Percentiles rank a stretch among this genome's conserved stretches.
phyloP scores from a whole-genome alignment of 2,113 vertebrate genomes.

The Electrona antarctica region DNA sequence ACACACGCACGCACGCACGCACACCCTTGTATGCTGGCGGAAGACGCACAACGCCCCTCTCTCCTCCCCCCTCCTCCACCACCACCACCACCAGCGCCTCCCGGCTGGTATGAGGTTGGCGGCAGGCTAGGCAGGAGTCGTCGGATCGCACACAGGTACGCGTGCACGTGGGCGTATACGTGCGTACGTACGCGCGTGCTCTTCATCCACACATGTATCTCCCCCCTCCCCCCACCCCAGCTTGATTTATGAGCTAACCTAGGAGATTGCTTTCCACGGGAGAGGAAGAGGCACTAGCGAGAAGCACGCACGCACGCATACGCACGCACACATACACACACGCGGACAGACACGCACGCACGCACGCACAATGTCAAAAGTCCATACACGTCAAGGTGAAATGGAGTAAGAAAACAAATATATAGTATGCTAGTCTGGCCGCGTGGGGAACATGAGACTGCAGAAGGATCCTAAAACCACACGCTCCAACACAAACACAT shows the following conservation, averaged over 20 bases:
- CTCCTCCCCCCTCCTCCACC: not conserved
- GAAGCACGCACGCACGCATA: constrained; percentile 54
- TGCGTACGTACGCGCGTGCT: not conserved
- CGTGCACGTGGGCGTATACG: not conserved
- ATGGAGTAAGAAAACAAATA: constrained; percentile 75
- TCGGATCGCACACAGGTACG: constrained; percentile 21
- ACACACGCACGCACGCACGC: no score
- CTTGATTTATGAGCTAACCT: constrained; percentile 73
- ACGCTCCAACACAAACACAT: not conserved
- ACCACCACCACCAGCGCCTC: not conserved
- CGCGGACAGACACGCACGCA: constrained; percentile 31
- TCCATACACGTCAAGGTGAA: constrained; percentile 73
- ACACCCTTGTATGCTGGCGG: not conserved
- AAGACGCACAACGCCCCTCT: not conserved
- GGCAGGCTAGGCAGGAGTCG: constrained; percentile 16
- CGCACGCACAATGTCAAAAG: constrained; percentile 55
- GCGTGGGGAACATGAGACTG: constrained; percentile 50
- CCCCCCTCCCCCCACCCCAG: constrained; percentile 57
- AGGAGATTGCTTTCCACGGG: constrained; percentile 73
- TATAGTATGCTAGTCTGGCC: constrained; percentile 65
- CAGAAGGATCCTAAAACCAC: constrained; percentile 47
- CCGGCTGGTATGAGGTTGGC: constrained; percentile 43
- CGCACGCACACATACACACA: constrained; percentile 41
- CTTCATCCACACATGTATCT: not conserved
- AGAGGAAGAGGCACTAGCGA: constrained; percentile 51